Evolutionary conservation across 1,140 invertebrate species (phyloP).

Genomic region (Calephelis nemesis): DNA sequence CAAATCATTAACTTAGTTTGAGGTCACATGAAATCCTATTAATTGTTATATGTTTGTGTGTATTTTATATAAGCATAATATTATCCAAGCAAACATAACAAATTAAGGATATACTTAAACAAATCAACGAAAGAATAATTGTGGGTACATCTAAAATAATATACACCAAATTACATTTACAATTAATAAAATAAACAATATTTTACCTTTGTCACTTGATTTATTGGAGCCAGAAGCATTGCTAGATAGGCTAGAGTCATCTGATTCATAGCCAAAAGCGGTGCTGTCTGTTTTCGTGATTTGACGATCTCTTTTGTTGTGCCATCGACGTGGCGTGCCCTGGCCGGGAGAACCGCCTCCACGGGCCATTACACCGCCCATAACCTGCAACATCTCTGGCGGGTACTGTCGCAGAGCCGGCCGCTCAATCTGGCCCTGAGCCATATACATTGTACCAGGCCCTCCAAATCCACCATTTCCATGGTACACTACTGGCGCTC

Average conservation of each 20-base stretch:
- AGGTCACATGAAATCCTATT: too few species aligned
- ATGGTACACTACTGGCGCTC: slow-evolving; percentile 59
- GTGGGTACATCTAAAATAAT: background rate
- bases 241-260: slow-evolving; percentile 75
- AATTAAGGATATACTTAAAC: too few species aligned
- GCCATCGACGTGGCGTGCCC: slow-evolving; percentile 56
- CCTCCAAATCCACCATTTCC: slow-evolving; percentile 50
- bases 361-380: slow-evolving; percentile 36
- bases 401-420: slow-evolving; percentile 44
- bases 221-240: slow-evolving; percentile 71
- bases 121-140: too few species aligned
- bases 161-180: background rate
- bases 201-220: slow-evolving; percentile 67
- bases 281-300: slow-evolving; percentile 44
- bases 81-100: too few species aligned
- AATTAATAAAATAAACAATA: slow-evolving; percentile 19
- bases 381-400: slow-evolving; percentile 46
- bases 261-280: slow-evolving; percentile 72
- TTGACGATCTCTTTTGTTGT: slow-evolving; percentile 47
- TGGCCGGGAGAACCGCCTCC: slow-evolving; percentile 40
- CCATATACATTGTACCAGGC: slow-evolving; percentile 49
- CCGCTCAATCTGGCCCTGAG: slow-evolving; percentile 46
- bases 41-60: too few species aligned
- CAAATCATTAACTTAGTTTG: too few species aligned
- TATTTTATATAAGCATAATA: too few species aligned